phyloP scores from a whole-genome alignment of 1,140 invertebrate genomes.

The Diabrotica virgifera region DNA sequence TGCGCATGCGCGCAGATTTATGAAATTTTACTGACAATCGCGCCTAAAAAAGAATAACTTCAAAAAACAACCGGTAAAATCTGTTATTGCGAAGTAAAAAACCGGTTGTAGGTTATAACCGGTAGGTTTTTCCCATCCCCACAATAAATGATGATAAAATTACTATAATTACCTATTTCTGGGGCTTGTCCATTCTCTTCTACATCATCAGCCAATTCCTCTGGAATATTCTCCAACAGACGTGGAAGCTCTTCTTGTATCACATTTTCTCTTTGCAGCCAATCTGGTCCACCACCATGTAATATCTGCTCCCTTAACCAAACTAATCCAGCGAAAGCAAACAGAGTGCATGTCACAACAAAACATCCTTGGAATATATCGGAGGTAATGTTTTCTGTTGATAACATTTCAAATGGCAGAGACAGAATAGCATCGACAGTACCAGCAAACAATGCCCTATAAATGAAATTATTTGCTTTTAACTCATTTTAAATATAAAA shows the following conservation, averaged over 20 bases:
- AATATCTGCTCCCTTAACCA: constrained; percentile 98
- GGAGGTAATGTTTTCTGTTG: constrained; percentile 86
- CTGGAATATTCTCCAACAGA: constrained; percentile 32
- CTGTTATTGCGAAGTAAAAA: too few species aligned
- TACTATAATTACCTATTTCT: constrained; percentile 4
- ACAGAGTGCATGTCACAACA: constrained; percentile 93
- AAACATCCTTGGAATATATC: constrained; percentile 96
- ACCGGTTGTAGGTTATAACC: too few species aligned
- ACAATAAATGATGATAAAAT: not conserved
- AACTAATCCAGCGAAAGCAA: constrained; percentile 94
- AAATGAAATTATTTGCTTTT: too few species aligned
- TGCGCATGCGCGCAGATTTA: too few species aligned
- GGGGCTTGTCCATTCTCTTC: constrained; percentile 7
- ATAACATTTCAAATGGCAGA: constrained; percentile 87
- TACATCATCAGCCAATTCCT: constrained; percentile 32
- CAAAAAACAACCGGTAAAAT: too few species aligned
- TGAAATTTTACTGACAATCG: too few species aligned
- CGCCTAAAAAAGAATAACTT: too few species aligned
- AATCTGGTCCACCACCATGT: constrained; percentile 78
- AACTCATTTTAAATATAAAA: too few species aligned
- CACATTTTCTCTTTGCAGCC: constrained; percentile 36
- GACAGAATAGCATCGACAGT: constrained; percentile 81
- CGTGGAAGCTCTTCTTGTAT: constrained; percentile 23
- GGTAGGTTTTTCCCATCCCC: too few species aligned
- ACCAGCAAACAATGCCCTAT: constrained; percentile 29